These are phyloP conservation scores for Tragelaphus scriptus DNA, from an alignment of 2,113 vertebrate genomes.

Conservation along the genomic window DNA sequence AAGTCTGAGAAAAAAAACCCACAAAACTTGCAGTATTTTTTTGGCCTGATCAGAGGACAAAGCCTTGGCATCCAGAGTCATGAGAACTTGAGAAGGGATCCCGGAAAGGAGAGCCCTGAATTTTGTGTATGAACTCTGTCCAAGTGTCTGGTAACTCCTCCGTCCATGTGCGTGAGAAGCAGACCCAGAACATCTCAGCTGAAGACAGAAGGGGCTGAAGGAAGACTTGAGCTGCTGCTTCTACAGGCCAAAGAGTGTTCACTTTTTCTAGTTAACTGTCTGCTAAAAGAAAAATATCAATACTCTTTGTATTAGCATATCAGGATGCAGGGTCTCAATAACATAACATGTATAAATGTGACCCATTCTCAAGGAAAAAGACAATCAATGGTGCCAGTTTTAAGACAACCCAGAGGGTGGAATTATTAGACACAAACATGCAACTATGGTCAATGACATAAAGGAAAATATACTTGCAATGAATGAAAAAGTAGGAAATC, in stretches of 20 bases:
- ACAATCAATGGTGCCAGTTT: neutral
- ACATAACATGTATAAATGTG: neutral
- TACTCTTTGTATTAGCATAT: neutral
- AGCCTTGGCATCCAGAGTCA: neutral
- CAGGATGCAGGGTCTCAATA: neutral
- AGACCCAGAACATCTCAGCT: neutral
- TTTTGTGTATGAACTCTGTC: neutral
- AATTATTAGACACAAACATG: neutral
- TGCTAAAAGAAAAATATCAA: neutral
- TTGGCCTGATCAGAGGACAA: neutral
- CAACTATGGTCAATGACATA: neutral
- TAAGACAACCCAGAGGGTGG: neutral
- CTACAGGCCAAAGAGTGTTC: too few species aligned
- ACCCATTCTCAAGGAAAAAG: neutral
- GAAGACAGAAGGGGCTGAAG: too few species aligned
- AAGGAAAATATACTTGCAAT: neutral
- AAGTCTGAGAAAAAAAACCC: neutral
- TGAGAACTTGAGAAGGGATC: neutral
- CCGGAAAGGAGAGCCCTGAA: neutral
- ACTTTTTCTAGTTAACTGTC: neutral
- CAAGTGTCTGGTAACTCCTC: neutral
- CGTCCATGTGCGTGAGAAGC: accelerated
- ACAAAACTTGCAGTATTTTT: neutral
- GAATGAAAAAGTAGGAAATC: neutral
- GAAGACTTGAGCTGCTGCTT: neutral